phyloP scores from a whole-genome alignment of 2,113 vertebrate genomes.

The Urocynchramus pylzowi region DNA sequence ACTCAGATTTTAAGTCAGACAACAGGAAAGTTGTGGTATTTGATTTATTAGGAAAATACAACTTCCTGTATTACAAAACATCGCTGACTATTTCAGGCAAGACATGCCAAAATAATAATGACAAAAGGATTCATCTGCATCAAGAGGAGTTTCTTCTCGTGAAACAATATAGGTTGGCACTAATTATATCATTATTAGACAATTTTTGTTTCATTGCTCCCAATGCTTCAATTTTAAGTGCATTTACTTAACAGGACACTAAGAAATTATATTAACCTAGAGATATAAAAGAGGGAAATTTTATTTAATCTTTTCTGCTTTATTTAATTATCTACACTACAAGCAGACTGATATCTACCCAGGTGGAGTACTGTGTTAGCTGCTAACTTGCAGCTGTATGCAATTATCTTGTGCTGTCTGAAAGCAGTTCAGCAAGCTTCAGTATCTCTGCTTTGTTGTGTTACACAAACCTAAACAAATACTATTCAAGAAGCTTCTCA shows the following conservation, averaged over 20 bases:
- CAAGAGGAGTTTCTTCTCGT: not conserved
- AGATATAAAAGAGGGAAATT: not conserved
- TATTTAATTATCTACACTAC: not conserved
- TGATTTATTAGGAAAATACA: not conserved
- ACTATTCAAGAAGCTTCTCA: not conserved
- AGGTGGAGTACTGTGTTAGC: not conserved
- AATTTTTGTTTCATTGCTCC: not conserved
- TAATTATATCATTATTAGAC: not conserved
- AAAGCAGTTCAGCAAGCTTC: not conserved
- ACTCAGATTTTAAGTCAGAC: not conserved
- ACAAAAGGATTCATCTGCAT: not conserved
- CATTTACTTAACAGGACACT: not conserved
- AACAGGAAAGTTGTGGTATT: not conserved
- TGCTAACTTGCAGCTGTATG: constrained; percentile 2
- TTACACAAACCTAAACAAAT: not conserved
- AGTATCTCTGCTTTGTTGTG: not conserved
- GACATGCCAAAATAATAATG: not conserved
- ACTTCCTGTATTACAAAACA: not conserved
- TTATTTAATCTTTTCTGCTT: not conserved
- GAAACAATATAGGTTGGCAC: not conserved
- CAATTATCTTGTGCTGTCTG: not conserved
- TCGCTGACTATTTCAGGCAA: not conserved
- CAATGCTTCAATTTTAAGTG: not conserved
- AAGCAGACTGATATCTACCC: not conserved
- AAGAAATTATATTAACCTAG: not conserved